Evolutionary conservation across 2,113 vertebrate genomes (phyloP).

Genomic region (Anoura caudifer): DNA sequence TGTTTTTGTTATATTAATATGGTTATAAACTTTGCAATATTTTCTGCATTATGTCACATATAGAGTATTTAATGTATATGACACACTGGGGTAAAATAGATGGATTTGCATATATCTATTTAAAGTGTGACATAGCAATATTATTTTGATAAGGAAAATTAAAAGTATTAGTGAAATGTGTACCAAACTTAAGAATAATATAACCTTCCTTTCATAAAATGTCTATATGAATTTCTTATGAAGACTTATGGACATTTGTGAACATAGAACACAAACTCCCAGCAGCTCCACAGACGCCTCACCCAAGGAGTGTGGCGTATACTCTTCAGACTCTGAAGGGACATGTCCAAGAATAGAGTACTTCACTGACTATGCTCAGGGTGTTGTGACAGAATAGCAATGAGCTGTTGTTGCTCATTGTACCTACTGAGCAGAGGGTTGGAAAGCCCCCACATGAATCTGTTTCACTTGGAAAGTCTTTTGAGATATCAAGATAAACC

Average conservation of each 20-base stretch:
- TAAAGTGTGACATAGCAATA: background rate
- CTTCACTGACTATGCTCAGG: background rate
- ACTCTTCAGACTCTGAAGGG: background rate
- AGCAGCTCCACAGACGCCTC: background rate
- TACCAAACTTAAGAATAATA: background rate
- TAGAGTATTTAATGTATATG: background rate
- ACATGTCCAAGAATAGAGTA: too few relatives aligned
- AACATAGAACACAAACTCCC: background rate
- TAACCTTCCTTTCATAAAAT: background rate
- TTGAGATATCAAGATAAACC: background rate
- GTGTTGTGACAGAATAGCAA: background rate
- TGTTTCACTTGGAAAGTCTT: background rate
- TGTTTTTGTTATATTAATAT: background rate
- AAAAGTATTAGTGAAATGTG: background rate
- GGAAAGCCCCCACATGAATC: background rate
- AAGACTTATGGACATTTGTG: background rate
- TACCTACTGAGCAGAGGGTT: background rate
- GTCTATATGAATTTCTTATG: background rate
- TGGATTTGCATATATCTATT: background rate
- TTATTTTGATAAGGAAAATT: background rate
- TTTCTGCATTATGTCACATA: background rate
- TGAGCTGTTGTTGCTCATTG: background rate
- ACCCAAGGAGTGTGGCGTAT: background rate
- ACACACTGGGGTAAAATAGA: background rate
- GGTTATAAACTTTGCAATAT: background rate